Conservation (phyloP, 92 coral and sea anemone genomes). For the Pocillopora grandis region DNA sequence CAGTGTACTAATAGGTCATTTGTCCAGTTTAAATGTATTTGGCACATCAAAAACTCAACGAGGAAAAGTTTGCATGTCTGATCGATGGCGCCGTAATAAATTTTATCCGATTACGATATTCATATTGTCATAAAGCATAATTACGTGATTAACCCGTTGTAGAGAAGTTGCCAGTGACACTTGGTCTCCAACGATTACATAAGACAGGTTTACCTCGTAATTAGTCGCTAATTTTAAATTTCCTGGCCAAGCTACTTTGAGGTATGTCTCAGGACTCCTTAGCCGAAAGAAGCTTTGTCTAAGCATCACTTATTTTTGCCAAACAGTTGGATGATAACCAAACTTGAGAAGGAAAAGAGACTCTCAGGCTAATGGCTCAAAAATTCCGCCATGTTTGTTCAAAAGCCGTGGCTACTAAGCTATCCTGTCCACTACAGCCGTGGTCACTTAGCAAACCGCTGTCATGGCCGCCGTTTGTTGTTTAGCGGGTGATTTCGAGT, state of each 20-base stretch:
- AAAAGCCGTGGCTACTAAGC: conserved; percentile 34
- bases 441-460: conserved; percentile 77
- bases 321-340: not conserved
- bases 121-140: no score
- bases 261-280: not conserved
- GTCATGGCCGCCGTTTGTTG: conserved; percentile 96
- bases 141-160: no score
- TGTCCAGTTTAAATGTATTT: no score
- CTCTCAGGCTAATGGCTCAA: not conserved
- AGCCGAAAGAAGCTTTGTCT: conserved; percentile 2
- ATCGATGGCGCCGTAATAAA: no score
- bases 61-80: no score
- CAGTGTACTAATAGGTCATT: no score
- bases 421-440: conserved; percentile 12
- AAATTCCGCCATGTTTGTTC: conserved; percentile 11
- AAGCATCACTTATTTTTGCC: conserved; percentile 10
- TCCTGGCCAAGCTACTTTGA: not conserved
- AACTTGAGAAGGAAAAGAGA: not conserved
- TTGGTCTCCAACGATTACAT: not conserved
- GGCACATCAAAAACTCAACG: no score
- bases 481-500: conserved; percentile 27
- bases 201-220: conserved; percentile 18
- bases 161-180: no score
- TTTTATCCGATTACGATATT: no score
- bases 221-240: not conserved